Conservation (phyloP, 1,140 invertebrate genomes). For the Drosophila erecta region DNA sequence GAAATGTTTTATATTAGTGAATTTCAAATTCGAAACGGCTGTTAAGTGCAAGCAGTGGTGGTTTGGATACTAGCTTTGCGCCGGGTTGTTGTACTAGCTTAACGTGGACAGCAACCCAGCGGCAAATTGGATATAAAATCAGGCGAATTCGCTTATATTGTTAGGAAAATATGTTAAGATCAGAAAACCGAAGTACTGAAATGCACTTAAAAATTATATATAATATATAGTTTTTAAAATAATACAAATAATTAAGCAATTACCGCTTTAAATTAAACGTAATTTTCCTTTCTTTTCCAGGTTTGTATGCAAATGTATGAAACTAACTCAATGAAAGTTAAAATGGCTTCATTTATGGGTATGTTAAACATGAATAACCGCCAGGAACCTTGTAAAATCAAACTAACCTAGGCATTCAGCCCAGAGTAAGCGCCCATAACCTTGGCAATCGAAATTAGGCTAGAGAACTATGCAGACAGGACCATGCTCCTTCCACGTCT, state of each 20-base stretch:
- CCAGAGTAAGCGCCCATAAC: slow-evolving; percentile 37
- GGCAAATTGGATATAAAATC: not conserved
- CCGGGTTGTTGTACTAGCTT: slow-evolving; percentile 9
- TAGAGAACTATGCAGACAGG: slow-evolving; percentile 36
- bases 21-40: not conserved
- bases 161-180: not conserved
- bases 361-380: slow-evolving; percentile 20
- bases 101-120: not conserved
- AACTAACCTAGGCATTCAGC: slow-evolving; percentile 15
- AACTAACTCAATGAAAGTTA: not conserved
- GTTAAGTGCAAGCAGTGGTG: not conserved
- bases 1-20: not conserved
- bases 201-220: too few relatives aligned
- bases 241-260: too few relatives aligned
- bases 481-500: slow-evolving; percentile 41
- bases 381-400: too few relatives aligned
- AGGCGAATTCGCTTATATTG: not conserved
- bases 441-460: slow-evolving; percentile 72
- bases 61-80: not conserved
- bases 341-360: slow-evolving; percentile 62
- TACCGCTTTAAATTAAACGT: not conserved
- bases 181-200: too few relatives aligned
- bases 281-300: slow-evolving; percentile 36
- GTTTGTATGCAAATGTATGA: slow-evolving; percentile 20
- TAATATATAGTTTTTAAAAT: too few relatives aligned